Percentiles rank a stretch among this genome's conserved stretches.
Evolutionary conservation across 2,797 vertebrate genomes (phyloP).

Genomic region (Sparus aurata): DNA sequence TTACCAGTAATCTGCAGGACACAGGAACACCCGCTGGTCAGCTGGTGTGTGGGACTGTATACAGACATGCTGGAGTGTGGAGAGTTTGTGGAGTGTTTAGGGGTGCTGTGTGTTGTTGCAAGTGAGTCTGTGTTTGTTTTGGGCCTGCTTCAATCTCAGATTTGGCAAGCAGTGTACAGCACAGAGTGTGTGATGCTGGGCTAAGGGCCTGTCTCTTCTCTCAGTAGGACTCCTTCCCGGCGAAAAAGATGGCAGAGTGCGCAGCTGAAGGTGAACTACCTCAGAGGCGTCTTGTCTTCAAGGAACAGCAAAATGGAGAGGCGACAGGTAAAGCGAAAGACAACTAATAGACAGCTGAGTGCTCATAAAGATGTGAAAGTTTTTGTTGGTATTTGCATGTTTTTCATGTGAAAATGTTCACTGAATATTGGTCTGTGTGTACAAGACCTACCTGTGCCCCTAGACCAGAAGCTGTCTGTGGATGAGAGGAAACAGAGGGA

Average conservation of each 20-base stretch:
- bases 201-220: conserved; percentile 27
- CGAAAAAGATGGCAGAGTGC: conserved; percentile 89
- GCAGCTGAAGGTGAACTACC: conserved; percentile 81
- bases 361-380: neutral
- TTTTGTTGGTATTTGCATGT: neutral
- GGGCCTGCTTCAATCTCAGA: neutral
- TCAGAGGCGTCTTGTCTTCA: conserved; percentile 84
- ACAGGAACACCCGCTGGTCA: conserved; percentile 31
- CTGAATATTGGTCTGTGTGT: conserved; percentile 35
- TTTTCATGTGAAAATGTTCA: neutral
- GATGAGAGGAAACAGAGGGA: conserved; percentile 86
- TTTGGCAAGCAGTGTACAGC: neutral
- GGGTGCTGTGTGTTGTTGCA: conserved; percentile 8
- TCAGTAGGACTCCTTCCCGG: conserved; percentile 74
- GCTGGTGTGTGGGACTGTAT: neutral
- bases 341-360: neutral
- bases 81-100: neutral
- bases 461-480: conserved; percentile 78
- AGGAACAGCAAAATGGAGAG: conserved; percentile 88
- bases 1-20: conserved; percentile 60
- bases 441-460: neutral
- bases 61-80: neutral
- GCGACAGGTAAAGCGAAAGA: conserved; percentile 80
- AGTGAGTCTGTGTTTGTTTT: conserved; percentile 30
- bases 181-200: neutral